phyloP scores from a whole-genome alignment of 2,888 invertebrate species.

The Stomorhina lunata region DNA sequence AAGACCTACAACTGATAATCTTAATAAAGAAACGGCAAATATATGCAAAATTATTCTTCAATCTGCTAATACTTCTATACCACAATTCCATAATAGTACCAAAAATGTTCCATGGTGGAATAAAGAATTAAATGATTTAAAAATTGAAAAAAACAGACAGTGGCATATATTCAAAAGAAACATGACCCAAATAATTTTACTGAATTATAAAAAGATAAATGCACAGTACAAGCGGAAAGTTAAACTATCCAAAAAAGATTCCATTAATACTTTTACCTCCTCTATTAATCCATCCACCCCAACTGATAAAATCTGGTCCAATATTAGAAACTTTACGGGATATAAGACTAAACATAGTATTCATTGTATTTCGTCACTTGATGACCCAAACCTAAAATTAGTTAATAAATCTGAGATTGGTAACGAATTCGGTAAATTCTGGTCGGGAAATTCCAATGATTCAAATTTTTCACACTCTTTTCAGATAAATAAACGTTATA shows the following conservation, averaged over 20 bases:
- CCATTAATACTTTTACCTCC: conserved; percentile 18
- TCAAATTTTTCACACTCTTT: background rate
- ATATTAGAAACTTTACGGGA: conserved; percentile 16
- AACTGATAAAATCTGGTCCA: conserved; percentile 19
- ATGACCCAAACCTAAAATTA: background rate
- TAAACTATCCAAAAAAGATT: conserved; percentile 30
- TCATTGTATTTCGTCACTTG: background rate
- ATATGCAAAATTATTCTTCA: conserved; percentile 46
- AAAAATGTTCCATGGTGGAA: conserved; percentile 48
- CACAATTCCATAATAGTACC: background rate
- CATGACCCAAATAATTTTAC: conserved; percentile 32
- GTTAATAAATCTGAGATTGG: background rate
- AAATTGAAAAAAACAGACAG: conserved; percentile 23
- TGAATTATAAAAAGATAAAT: conserved; percentile 40
- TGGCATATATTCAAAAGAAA: conserved; percentile 41
- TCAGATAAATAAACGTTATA: background rate
- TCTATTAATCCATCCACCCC: conserved; percentile 10
- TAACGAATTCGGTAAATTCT: conserved; percentile 5
- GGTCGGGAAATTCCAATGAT: conserved; percentile 8
- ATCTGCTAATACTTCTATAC: conserved; percentile 42
- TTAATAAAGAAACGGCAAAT: conserved; percentile 32
- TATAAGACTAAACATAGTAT: background rate
- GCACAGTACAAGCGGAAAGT: conserved; percentile 42
- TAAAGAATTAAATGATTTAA: conserved; percentile 17
- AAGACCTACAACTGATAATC: background rate